Conservation (phyloP, 2,888 invertebrate genomes). For the Galeruca laticollis region DNA sequence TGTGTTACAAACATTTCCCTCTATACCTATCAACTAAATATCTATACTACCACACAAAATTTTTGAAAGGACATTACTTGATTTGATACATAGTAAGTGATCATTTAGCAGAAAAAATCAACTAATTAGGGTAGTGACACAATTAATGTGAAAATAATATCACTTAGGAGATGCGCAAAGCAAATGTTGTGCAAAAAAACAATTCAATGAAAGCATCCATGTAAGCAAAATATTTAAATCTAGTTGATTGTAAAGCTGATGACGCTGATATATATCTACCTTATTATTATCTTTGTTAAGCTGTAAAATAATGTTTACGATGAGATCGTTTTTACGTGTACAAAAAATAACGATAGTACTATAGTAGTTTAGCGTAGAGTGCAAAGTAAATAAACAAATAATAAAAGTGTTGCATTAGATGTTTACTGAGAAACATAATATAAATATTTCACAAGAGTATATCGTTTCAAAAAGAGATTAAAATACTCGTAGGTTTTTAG, state of each 20-base stretch:
- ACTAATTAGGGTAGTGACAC: not conserved
- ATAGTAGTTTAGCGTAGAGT: not conserved
- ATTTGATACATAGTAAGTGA: not conserved
- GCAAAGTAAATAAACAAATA: not conserved
- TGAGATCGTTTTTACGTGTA: slow-evolving; percentile 15
- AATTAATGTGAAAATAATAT: not conserved
- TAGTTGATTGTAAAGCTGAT: slow-evolving; percentile 1
- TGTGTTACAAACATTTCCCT: too few species aligned
- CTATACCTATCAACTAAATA: too few species aligned
- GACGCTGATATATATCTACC: not conserved
- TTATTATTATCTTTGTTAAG: slow-evolving; percentile 17
- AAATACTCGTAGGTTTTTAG: too few species aligned
- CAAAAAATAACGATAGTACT: not conserved
- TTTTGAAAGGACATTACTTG: not conserved
- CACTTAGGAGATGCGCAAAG: not conserved
- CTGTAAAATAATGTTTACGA: slow-evolving; percentile 8
- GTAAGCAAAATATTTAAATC: not conserved
- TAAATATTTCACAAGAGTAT: not conserved
- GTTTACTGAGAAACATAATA: not conserved
- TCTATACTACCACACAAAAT: too few species aligned
- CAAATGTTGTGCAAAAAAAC: not conserved
- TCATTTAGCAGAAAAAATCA: not conserved
- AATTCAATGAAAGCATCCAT: not conserved
- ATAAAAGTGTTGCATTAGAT: not conserved
- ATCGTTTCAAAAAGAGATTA: not conserved